A percentile compares a stretch with the other conserved stretches of the same genome.
These are phyloP conservation scores for Plutella xylostella DNA, from an alignment of 2,888 invertebrate species.

Conservation along the genomic window DNA sequence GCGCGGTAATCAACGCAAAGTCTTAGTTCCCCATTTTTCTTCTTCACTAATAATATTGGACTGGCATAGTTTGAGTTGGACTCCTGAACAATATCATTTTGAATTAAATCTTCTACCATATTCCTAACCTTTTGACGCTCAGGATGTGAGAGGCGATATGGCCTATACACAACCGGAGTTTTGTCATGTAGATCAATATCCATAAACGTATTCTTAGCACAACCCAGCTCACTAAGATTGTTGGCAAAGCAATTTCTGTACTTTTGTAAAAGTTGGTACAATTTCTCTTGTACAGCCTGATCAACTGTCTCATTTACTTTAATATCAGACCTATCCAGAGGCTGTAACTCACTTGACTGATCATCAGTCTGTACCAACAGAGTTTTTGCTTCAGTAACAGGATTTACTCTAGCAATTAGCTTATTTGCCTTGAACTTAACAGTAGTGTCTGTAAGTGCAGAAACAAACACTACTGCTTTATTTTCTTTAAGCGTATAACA, in stretches of 20 bases:
- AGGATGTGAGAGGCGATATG: neutral
- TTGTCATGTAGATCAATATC: neutral
- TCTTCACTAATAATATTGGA: slow-evolving; percentile 1
- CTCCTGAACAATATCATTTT: slow-evolving; percentile 3
- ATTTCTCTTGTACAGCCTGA: neutral
- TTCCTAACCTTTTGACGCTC: neutral
- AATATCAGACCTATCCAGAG: no score
- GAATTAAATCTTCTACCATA: neutral
- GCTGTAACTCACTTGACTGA: no score
- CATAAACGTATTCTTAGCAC: neutral
- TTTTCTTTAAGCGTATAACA: no score
- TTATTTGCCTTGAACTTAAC: no score
- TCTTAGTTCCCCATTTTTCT: neutral
- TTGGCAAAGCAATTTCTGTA: neutral
- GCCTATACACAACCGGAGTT: neutral
- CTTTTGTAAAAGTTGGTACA: neutral
- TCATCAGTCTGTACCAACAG: no score
- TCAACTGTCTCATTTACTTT: no score
- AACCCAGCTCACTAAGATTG: no score
- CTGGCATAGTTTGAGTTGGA: slow-evolving; percentile 2
- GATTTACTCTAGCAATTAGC: no score
- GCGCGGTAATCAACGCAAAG: slow-evolving; percentile 7
- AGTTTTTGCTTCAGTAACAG: no score
- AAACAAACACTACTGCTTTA: no score
- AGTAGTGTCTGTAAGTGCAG: no score